A percentile compares a stretch with the other conserved stretches of the same genome.
These are phyloP conservation scores for Chromoteleia sp. DNA, from an alignment of 2,888 invertebrate species.

Conservation along the genomic window DNA sequence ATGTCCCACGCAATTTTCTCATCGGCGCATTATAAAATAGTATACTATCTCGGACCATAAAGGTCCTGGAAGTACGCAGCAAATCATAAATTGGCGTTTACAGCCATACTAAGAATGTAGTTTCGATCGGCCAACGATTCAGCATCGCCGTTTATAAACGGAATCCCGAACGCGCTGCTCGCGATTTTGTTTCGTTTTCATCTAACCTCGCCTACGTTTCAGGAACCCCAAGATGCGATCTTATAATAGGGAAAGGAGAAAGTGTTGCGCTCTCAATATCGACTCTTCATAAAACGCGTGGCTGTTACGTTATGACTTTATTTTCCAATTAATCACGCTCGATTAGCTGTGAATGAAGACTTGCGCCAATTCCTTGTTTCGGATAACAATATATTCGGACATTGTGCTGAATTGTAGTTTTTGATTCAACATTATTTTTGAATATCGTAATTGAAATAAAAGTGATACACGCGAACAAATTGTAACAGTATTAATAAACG, in stretches of 20 bases:
- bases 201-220: constrained; percentile 56
- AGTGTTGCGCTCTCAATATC: constrained; percentile 78
- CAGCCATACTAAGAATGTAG: constrained; percentile 13
- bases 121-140: constrained; percentile 19
- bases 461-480: too few relatives aligned
- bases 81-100: constrained; percentile 57
- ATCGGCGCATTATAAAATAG: constrained; percentile 31
- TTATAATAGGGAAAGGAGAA: constrained; percentile 84
- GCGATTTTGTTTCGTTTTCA: constrained; percentile 34
- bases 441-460: not conserved
- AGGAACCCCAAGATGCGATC: constrained; percentile 75
- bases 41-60: constrained; percentile 29
- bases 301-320: constrained; percentile 78
- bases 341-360: constrained; percentile 64
- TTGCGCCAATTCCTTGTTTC: constrained; percentile 1
- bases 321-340: constrained; percentile 73
- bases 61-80: constrained; percentile 28
- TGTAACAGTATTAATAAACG: too few relatives aligned
- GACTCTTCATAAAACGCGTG: constrained; percentile 78
- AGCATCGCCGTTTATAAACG: constrained; percentile 25
- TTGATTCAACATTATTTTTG: not conserved
- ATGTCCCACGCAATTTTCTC: constrained; percentile 28
- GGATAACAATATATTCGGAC: not conserved
- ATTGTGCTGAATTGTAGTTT: not conserved
- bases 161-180: constrained; percentile 33